These are phyloP conservation scores for Drosophila buzzatii DNA, from an alignment of 2,888 invertebrate species.

Conservation along the genomic window DNA sequence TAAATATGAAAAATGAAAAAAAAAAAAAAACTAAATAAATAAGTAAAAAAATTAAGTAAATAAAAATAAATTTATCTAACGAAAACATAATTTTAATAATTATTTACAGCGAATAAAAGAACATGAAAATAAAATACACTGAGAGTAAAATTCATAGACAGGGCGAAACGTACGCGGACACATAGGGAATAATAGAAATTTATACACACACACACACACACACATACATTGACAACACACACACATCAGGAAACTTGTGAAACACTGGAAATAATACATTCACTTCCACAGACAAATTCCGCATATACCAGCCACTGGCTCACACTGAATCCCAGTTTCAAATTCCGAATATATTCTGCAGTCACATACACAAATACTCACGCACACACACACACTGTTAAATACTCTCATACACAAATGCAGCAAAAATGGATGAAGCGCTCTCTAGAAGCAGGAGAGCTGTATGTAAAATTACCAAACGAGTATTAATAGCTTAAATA, in stretches of 20 bases:
- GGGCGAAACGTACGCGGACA: too few species aligned
- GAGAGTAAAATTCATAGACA: background rate
- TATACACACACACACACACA: background rate
- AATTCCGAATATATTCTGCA: background rate
- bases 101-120: conserved; percentile 67
- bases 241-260: background rate
- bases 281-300: too few species aligned
- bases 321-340: background rate
- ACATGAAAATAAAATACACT: background rate
- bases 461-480: conserved; percentile 71
- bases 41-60: conserved; percentile 3
- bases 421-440: conserved; percentile 30
- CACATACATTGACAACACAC: background rate
- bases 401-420: background rate
- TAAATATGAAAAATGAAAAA: background rate
- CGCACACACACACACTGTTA: background rate
- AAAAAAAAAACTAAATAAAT: background rate
- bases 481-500: conserved; percentile 78
- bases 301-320: too few species aligned
- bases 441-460: conserved; percentile 45
- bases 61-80: conserved; percentile 42
- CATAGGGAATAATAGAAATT: too few species aligned
- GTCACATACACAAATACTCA: background rate
- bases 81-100: conserved; percentile 56
- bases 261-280: too few species aligned